Evolutionary conservation across 37 sponge, comb jelly and placozoan species (phyloP).

Genomic region (Ephydatia muelleri): DNA sequence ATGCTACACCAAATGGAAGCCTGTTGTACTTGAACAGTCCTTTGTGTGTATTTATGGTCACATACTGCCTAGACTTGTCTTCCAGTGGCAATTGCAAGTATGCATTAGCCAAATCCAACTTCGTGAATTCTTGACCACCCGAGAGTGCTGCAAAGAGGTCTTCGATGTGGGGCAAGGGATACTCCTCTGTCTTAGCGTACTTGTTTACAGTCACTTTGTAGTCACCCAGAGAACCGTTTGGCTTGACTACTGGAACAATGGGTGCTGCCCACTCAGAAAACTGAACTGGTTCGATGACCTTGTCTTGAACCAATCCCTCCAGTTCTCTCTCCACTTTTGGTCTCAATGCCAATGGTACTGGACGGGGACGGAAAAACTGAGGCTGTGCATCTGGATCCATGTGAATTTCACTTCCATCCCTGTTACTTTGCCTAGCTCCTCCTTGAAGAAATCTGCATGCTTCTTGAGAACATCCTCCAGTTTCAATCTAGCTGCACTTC

Average conservation of each 20-base stretch:
- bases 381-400: slow-evolving; percentile 41
- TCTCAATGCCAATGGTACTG: slow-evolving; percentile 54
- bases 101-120: slow-evolving; percentile 44
- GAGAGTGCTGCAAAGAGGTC: slow-evolving; percentile 32
- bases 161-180: slow-evolving; percentile 47
- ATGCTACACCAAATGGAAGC: slow-evolving; percentile 46
- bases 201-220: slow-evolving; percentile 50
- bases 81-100: slow-evolving; percentile 40
- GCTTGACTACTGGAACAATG: slow-evolving; percentile 51
- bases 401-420: slow-evolving; percentile 18
- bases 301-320: slow-evolving; percentile 19
- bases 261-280: slow-evolving; percentile 56
- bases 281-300: slow-evolving; percentile 41
- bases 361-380: slow-evolving; percentile 37
- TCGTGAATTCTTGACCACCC: slow-evolving; percentile 41
- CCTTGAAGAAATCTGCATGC: slow-evolving; percentile 36
- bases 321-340: slow-evolving; percentile 47
- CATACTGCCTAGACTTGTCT: slow-evolving; percentile 13
- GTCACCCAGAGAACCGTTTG: slow-evolving; percentile 43
- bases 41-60: slow-evolving; percentile 48
- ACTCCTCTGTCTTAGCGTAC: slow-evolving; percentile 10
- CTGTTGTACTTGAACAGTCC: slow-evolving; percentile 52
- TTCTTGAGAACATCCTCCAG: slow-evolving; percentile 20
- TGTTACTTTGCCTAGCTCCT: slow-evolving; percentile 34
- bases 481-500: background rate